phyloP scores from a whole-genome alignment of 2,113 vertebrate species.

The Anarhynchus alexandrinus region DNA sequence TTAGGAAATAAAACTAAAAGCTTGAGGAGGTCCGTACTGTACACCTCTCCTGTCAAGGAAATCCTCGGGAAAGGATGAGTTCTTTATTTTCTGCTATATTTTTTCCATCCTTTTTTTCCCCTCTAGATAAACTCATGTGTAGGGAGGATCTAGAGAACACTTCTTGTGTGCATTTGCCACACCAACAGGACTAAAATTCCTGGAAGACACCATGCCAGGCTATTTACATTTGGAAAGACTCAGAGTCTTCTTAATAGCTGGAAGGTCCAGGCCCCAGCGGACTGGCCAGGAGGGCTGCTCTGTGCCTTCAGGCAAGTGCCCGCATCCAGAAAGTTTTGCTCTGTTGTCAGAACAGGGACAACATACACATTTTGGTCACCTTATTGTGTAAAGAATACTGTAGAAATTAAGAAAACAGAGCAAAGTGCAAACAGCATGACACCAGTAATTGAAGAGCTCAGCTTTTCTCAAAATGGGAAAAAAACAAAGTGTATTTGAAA shows the following conservation, averaged over 20 bases:
- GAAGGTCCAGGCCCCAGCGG: not conserved
- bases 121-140: not conserved
- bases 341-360: not conserved
- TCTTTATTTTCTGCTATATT: not conserved
- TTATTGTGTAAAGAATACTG: not conserved
- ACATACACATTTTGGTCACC: not conserved
- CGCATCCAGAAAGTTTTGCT: not conserved
- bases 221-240: not conserved
- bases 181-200: not conserved
- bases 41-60: not conserved
- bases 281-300: not conserved
- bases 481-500: not conserved
- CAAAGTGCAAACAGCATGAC: not conserved
- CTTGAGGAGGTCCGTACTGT: not conserved
- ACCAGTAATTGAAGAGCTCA: not conserved
- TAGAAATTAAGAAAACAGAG: not conserved
- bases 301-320: not conserved
- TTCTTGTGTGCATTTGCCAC: not conserved
- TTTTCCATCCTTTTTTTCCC: not conserved
- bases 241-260: not conserved
- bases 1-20: conserved; percentile 6
- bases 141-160: not conserved
- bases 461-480: not conserved
- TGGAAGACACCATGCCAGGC: not conserved
- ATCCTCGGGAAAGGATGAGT: not conserved